Conservation (phyloP, 2,888 invertebrate species). For the Agriopis leucophaearia region DNA sequence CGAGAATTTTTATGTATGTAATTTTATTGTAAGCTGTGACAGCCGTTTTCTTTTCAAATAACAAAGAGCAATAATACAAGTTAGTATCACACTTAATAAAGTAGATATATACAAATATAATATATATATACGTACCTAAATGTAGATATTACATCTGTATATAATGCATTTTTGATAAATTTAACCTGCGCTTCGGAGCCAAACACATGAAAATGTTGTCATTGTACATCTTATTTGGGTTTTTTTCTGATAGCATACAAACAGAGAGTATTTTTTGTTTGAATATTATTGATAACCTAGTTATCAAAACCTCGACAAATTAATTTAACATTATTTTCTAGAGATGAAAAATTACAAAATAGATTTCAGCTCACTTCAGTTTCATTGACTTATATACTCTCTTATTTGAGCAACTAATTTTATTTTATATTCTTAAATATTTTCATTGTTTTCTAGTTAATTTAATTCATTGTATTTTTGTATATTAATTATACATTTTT, state of each 20-base stretch:
- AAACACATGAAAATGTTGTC: too few relatives aligned
- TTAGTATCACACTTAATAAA: constrained; percentile 5
- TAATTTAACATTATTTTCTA: neutral
- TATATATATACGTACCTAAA: too few relatives aligned
- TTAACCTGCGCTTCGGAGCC: neutral
- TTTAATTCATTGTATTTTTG: neutral
- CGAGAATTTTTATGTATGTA: neutral
- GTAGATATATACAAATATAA: neutral
- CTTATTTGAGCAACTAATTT: constrained; percentile 13
- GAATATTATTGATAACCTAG: neutral
- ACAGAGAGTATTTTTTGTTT: neutral
- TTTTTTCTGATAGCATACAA: neutral
- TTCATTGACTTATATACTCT: neutral
- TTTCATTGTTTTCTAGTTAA: neutral
- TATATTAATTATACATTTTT: neutral
- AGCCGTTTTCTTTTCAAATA: neutral
- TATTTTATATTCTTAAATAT: neutral
- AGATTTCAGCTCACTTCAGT: neutral
- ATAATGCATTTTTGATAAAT: neutral
- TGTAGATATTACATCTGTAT: too few relatives aligned
- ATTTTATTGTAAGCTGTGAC: neutral
- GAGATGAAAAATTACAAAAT: neutral
- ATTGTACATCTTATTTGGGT: too few relatives aligned
- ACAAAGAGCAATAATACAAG: neutral
- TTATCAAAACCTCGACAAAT: neutral